A percentile compares a stretch with the other conserved stretches of the same genome.
phyloP scores from a whole-genome alignment of 1,140 invertebrate species.

The Idris sp. region DNA sequence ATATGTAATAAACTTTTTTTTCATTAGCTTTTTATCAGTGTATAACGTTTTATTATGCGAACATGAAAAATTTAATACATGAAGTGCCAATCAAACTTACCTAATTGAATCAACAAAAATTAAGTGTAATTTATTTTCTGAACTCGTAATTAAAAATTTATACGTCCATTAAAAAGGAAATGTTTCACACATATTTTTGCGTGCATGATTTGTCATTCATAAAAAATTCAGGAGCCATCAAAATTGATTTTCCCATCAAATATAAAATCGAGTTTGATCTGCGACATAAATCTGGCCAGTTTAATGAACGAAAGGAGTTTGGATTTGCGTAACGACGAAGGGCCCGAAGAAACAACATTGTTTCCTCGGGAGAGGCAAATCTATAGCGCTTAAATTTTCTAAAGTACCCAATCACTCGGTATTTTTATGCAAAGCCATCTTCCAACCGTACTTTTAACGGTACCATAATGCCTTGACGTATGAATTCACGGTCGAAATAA shows the following conservation, averaged over 20 bases:
- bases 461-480: constrained; percentile 71
- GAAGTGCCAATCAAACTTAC: too few species aligned
- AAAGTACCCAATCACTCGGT: constrained; percentile 74
- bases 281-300: constrained; percentile 39
- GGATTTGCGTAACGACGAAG: constrained; percentile 58
- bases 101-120: too few species aligned
- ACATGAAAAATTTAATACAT: too few species aligned
- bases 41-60: too few species aligned
- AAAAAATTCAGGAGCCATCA: background rate
- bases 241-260: constrained; percentile 14
- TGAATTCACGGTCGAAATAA: constrained; percentile 72
- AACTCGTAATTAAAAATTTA: too few species aligned
- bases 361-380: constrained; percentile 70
- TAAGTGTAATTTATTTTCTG: too few species aligned
- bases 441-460: constrained; percentile 62
- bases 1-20: too few species aligned
- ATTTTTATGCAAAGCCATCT: constrained; percentile 74
- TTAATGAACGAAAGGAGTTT: constrained; percentile 58
- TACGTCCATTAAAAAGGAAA: background rate
- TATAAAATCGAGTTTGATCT: constrained; percentile 19
- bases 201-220: too few species aligned
- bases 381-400: constrained; percentile 75
- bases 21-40: too few species aligned
- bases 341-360: constrained; percentile 65
- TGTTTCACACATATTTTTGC: too few species aligned